Base-by-base conservation (phyloP, 2,888 invertebrate species). In the Zaprionus bogoriensis region DNA sequence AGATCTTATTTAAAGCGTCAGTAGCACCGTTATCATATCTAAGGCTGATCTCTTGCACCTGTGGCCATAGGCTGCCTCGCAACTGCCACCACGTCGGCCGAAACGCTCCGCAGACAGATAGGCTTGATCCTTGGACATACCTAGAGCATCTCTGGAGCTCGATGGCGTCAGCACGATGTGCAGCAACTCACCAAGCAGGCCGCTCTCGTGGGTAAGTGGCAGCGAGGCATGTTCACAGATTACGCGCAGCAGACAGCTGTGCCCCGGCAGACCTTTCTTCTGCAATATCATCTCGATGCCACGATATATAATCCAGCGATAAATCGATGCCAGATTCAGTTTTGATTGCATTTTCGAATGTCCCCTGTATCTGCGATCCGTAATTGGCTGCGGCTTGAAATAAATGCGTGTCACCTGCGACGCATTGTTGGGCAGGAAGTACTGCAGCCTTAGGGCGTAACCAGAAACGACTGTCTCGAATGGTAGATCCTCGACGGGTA, bases 101-200 rank as follows among this genome's bases (percentile, higher is more conserved):
- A 94, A 88, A 53, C 92, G 91, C 89, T 96, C 95, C 0, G 96
- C 95, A 0, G 93, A 93, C 50, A 93, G 92, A 88, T 95, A 96
- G 84, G 3, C 32, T 1, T 3, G 9, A 14, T 94, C 94, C 61
- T 93, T 93, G 89, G 95, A 94, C 0, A 92, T 92, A 77, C 93
- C 92, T 58, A 93, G 92, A 10, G 92, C 92, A 36, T 94, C 95
- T 30, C 89, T 90, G 0, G 95, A 95, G 36, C 93, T 92, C 6
- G 95, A 95, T 19, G 96, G 95, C 93, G 95, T 95, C 88, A 96
- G 92, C 86, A 95, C 90, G 76, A 95, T 94, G 91, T 96, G 94
- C 70, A 95, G 92, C 84, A 96, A 92, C 91, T 96, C 94, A 23
- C 94, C 95, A 69, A 95, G 92, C 80, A 96, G 92, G 4, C 96